phyloP scores from a whole-genome alignment of 2,113 vertebrate species.

The Typhlomys cinereus region DNA sequence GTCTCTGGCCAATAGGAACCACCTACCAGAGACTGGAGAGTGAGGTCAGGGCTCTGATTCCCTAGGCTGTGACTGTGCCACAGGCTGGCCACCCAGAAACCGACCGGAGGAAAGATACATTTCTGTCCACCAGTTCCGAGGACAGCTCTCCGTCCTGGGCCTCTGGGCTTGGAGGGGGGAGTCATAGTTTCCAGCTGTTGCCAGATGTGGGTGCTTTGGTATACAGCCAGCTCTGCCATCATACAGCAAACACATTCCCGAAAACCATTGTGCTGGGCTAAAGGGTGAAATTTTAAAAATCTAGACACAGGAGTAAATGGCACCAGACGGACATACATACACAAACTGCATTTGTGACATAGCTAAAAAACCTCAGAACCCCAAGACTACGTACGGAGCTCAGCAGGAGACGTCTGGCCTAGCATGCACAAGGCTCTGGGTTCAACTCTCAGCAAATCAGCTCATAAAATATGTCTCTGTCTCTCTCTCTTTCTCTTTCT shows the following conservation, averaged over 20 bases:
- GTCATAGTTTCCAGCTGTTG: neutral
- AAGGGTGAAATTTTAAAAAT: neutral
- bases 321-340: neutral
- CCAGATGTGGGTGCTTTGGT: neutral
- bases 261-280: neutral
- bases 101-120: no score
- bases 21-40: neutral
- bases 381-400: neutral
- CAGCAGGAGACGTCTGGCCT: no score
- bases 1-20: neutral
- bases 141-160: neutral
- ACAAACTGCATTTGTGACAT: neutral
- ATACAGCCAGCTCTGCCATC: neutral
- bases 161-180: neutral
- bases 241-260: fast-evolving
- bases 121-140: neutral
- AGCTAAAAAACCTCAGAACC: neutral
- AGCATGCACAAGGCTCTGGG: neutral
- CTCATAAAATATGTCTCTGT: no score
- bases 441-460: neutral
- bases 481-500: no score
- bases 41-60: neutral
- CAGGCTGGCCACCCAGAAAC: no score
- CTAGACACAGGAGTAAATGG: neutral
- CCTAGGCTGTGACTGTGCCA: no score